Conservation (phyloP, 2,797 vertebrate species). For the Chloroceryle inda region DNA sequence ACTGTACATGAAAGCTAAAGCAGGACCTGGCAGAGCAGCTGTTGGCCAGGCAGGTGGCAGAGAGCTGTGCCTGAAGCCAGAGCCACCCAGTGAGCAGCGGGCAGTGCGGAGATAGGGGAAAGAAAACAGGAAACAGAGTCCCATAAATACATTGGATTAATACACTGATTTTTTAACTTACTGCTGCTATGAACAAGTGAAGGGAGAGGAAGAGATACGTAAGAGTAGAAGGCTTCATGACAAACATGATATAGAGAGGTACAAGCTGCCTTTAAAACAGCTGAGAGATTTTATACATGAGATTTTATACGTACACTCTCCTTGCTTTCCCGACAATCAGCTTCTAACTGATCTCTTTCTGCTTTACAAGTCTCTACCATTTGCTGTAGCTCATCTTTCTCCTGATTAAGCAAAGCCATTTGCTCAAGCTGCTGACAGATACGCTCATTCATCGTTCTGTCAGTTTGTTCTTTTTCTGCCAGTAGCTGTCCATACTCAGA, state of each 20-base stretch:
- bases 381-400: conserved; percentile 83
- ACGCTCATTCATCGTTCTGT: neutral
- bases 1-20: neutral
- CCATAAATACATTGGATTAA: neutral
- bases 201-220: neutral
- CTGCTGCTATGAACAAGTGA: neutral
- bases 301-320: conserved; percentile 60
- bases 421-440: conserved; percentile 50
- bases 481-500: neutral
- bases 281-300: neutral
- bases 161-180: neutral
- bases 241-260: neutral
- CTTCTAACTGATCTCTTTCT: conserved; percentile 76
- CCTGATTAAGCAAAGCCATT: conserved; percentile 71
- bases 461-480: conserved; percentile 24
- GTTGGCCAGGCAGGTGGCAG: neutral
- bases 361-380: conserved; percentile 60
- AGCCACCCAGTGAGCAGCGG: fast-evolving
- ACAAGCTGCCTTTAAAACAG: neutral
- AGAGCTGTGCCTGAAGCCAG: neutral
- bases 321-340: conserved; percentile 74
- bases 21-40: fast-evolving
- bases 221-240: neutral
- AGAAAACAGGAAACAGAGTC: neutral
- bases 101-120: neutral